Evolutionary conservation across 2,797 vertebrate species (phyloP).

Genomic region (Molossus alvarezi): DNA sequence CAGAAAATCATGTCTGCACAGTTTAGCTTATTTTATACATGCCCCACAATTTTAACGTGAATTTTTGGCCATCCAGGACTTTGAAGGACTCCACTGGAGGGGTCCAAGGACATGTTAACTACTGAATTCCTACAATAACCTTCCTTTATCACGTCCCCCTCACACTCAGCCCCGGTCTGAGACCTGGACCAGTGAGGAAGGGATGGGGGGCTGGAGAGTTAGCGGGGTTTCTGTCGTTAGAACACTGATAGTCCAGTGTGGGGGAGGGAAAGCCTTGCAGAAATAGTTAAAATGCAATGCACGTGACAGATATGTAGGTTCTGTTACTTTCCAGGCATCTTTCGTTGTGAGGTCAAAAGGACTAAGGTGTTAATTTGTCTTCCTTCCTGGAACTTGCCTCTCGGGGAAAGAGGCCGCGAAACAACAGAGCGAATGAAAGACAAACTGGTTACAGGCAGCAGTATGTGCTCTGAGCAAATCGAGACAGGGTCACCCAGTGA

Average conservation of each 20-base stretch:
- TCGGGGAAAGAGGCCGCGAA: background rate
- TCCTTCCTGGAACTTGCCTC: background rate
- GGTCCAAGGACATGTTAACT: background rate
- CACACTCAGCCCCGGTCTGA: background rate
- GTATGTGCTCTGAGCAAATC: background rate
- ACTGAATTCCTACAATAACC: background rate
- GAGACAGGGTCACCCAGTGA: background rate
- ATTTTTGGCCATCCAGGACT: background rate
- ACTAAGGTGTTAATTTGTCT: background rate
- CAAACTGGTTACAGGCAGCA: background rate
- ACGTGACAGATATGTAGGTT: background rate
- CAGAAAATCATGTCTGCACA: background rate
- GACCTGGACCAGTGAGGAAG: background rate
- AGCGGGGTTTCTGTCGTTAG: background rate
- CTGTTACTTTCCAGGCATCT: background rate
- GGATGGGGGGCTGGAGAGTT: background rate
- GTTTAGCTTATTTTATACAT: background rate
- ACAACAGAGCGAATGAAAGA: background rate
- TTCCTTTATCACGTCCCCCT: background rate
- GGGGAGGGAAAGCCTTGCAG: background rate
- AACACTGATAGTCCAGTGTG: background rate
- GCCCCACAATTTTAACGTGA: background rate
- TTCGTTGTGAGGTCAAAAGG: background rate
- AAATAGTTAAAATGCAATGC: background rate
- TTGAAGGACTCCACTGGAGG: background rate